Base-by-base conservation (phyloP, 2,888 invertebrate genomes). In the Leucophenga montana region DNA sequence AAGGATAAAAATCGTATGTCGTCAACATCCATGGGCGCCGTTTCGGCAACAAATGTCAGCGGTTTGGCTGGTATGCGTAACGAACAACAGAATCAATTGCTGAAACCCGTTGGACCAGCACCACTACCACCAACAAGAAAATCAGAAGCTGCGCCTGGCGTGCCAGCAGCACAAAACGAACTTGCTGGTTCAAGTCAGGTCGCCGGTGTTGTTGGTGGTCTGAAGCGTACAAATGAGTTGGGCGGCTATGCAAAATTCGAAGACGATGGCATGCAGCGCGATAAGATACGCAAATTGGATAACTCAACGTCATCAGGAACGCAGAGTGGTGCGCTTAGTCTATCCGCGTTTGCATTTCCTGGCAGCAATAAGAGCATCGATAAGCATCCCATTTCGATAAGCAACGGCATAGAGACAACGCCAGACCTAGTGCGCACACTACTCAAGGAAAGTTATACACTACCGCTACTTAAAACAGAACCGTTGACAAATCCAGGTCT, bases 341-440 rank as follows among this genome's bases (percentile, higher is more conserved):
- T 83, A 33, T 57, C 69, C 14, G 11, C 46, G 8, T 64, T 22
- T n/a, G 14, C 46, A 6, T 64, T 27, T 64, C 70, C 78, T 0
- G 67, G 72, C 1, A 67, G 54, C n/a, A 27, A 3, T 65, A 48
- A 57, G 18, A n/a, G 75, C 8, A 56, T 64, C 54, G 79, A 78
- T 8, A 86, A 86, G 62, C 83, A 83, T 67, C 84, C 85, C 9
- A 57, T 87, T 31, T 81, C 83, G 31, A 78, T 87, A 66, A 87
- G 92, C 0, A 93, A 94, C 78, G 93, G 93, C 8, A 92, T 93
- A 66, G 94, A 94, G 87, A 93, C 93, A 0, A 93, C 94, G 80
- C 93, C 94, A 0, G 92, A 92, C 8, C 78, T 93, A 78, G 94
- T 94, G 31, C 93, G 93, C n/a, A 93, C 92, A 80, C 86, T 94